Base-by-base conservation (phyloP, 1,140 invertebrate species). In the Coptotermes formosanus region DNA sequence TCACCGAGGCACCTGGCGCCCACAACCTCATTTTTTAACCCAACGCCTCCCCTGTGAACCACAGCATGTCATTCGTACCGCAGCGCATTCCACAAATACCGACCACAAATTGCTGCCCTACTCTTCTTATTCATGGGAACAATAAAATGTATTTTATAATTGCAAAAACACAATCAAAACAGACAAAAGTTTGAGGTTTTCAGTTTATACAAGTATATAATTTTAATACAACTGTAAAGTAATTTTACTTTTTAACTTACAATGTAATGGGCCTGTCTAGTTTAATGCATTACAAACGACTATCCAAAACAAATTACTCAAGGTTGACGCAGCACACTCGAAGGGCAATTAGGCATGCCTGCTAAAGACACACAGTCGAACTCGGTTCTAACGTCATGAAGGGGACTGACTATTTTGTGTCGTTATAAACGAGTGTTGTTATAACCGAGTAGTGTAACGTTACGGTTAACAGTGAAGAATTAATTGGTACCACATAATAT, bases 11-110 rank as follows among this genome's bases (percentile, higher is more conserved):
- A 82, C 75, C 85, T 82, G 75, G 85, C 85, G 85, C 85, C 75
- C 85, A 81, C 85, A 69, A 59, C 85, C 85, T 48, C 85, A 85
- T 85, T 85, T 85, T 85, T 85, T 81, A 85, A 59, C 45, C 69
- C 82, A 52, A 44, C 52, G 59, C 85, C 55, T 81, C 85, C 85
- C 43, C 59, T 81, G 85, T 52, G 43, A 44, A 83, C 45, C 45
- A 83, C 82, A 83, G 45, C 82, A 83, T 30, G 64, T 75, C 64
- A 75, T 30, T 75, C 64, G 7, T 30, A 75, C 64, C 64, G 64
- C 64, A 75, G 14, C 64, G 14, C 64, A 75, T 75, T 75, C 64
- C 64, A 75, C 64, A 75, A 75, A 75, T 75, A 16, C 64, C 64
- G 8, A 75, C 64, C 64, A 75, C 25, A 75, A 75, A 75, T 75